phyloP scores from a whole-genome alignment of 2,113 vertebrate species.

The Pandion haliaetus region DNA sequence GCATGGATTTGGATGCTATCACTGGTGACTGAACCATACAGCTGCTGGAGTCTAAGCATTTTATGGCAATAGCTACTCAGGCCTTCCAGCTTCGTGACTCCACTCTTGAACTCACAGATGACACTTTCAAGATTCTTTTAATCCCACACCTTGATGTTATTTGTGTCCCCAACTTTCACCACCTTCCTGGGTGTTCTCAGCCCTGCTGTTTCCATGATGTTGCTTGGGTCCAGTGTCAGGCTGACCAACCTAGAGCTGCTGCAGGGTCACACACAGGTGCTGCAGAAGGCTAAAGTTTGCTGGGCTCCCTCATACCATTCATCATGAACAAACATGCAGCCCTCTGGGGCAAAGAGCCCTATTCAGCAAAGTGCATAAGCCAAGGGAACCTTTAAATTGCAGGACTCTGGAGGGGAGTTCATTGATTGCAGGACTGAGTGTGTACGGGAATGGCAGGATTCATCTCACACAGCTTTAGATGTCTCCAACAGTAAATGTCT shows the following conservation, averaged over 20 bases:
- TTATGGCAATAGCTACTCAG: neutral
- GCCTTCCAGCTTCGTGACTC: neutral
- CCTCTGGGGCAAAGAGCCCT: neutral
- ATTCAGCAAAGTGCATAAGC: neutral
- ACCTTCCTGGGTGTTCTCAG: neutral
- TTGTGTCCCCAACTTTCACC: neutral
- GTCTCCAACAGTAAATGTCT: neutral
- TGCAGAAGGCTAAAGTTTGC: neutral
- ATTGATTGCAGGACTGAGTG: neutral
- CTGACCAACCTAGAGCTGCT: neutral
- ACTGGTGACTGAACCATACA: neutral
- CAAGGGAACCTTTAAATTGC: neutral
- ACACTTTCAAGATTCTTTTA: neutral
- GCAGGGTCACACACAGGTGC: neutral
- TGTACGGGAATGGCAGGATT: neutral
- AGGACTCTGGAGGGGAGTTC: neutral
- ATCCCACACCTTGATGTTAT: neutral
- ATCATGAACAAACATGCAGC: neutral
- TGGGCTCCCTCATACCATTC: neutral
- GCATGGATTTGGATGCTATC: neutral
- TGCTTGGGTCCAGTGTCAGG: neutral
- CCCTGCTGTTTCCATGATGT: neutral
- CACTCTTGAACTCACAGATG: neutral
- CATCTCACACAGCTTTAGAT: neutral
- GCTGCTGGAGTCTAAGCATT: neutral